Evolutionary conservation across 1,140 invertebrate species (phyloP).

Genomic region (Dendroctonus ponderosae): DNA sequence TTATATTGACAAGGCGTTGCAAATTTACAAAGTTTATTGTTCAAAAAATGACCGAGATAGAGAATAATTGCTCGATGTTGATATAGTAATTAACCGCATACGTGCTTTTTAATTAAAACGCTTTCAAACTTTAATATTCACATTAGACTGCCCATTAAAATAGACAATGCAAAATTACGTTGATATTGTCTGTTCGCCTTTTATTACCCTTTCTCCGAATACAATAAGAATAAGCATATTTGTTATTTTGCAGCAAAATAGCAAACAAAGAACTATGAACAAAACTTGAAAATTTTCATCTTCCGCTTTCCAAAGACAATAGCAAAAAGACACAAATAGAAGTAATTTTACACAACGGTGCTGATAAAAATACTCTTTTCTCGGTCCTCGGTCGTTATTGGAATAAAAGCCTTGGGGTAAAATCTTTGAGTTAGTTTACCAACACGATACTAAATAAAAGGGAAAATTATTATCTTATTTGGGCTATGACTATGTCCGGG

Average conservation of each 20-base stretch:
- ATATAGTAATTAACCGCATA: neutral
- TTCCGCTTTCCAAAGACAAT: slow-evolving; percentile 29
- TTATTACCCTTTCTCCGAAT: slow-evolving; percentile 22
- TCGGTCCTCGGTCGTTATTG: neutral
- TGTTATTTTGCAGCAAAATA: slow-evolving; percentile 26
- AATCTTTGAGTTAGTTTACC: slow-evolving; percentile 20
- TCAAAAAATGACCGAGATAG: too few species aligned
- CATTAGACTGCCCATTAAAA: slow-evolving; percentile 7
- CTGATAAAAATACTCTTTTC: slow-evolving; percentile 27
- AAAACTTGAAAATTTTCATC: slow-evolving; percentile 30
- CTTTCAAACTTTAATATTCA: slow-evolving; percentile 9
- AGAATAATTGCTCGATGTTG: too few species aligned
- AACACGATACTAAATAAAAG: slow-evolving; percentile 5
- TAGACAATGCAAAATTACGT: slow-evolving; percentile 25
- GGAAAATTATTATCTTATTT: neutral
- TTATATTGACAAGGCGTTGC: too few species aligned
- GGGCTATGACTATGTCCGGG: too few species aligned
- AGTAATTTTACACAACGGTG: slow-evolving; percentile 28
- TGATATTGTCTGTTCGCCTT: slow-evolving; percentile 20
- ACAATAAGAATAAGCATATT: slow-evolving; percentile 31
- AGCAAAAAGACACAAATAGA: slow-evolving; percentile 29
- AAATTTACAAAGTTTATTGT: too few species aligned
- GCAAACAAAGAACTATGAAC: slow-evolving; percentile 28
- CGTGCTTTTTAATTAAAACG: slow-evolving; percentile 9
- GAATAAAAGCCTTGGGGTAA: slow-evolving; percentile 18